Base-by-base conservation (phyloP, 2,888 invertebrate species). In the Drosophila pegasa region DNA sequence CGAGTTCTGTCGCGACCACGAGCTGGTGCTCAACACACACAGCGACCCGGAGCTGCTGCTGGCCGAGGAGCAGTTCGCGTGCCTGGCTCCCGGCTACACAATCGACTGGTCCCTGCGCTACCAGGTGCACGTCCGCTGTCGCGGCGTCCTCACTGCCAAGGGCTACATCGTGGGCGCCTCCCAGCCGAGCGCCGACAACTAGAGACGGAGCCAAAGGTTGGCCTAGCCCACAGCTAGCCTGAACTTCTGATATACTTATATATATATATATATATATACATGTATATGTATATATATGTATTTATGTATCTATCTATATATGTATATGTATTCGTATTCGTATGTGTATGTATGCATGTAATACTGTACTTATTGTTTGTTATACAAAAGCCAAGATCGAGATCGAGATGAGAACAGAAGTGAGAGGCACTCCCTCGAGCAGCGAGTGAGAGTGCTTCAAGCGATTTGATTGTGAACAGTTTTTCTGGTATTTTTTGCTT, bases 21-120 rank as follows among this genome's bases (percentile, higher is more conserved):
- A 97, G 88, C 96, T 99, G 69, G 98, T 98, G 90, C 93, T 99
- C 38, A 93, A 99, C 25, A 99, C 99, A 0, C 99, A 99, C 91
- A 98, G 97, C 87, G 99, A 99, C 92, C 97, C 98, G 0, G 95
- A 95, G 90, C 75, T 91, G 43, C 66, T 91, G 64, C 93, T 94
- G 35, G 91, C 93, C 60, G 93, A 94, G 20, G 94, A 93, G 65
- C 94, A 95, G 20, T 93, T 96, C 0, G 25, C 62, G 4, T 60
- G 59, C n/a, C 92, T 93, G 0, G 92, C 93, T 14, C 93, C 93
- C 0, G 93, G 93, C 70, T 91, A 93, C 64, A 92, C 93, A 41
- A 90, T 96, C 14, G 94, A 95, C 62, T 98, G 98, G 98, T 95
- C 96, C 4, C 94, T 96, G 38, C 93, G 98, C 45, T 98, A 97